These are phyloP conservation scores for Anabacerthia variegaticeps DNA, from an alignment of 2,797 vertebrate species.

Conservation along the genomic window DNA sequence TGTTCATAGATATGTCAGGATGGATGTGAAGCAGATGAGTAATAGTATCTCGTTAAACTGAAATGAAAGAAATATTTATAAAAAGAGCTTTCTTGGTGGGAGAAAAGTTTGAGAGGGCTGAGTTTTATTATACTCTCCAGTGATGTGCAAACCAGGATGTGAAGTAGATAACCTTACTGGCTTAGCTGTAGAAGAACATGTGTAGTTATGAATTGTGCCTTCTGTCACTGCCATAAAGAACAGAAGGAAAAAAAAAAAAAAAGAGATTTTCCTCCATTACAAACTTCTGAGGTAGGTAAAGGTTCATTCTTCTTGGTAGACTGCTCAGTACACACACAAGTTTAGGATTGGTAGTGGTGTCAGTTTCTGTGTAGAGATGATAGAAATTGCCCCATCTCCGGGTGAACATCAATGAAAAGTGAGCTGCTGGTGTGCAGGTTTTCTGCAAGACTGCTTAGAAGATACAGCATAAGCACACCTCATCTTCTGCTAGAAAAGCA, in stretches of 20 bases:
- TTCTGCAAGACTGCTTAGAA: too few species aligned
- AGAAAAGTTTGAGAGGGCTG: neutral
- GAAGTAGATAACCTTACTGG: neutral
- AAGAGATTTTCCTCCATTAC: neutral
- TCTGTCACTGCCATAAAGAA: neutral
- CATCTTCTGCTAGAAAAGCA: too few species aligned
- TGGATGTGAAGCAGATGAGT: neutral
- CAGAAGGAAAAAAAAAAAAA: accelerated
- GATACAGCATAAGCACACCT: too few species aligned
- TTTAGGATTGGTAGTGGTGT: neutral
- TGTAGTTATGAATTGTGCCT: neutral
- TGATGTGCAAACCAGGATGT: neutral
- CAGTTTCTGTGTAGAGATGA: neutral
- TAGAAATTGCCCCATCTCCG: neutral
- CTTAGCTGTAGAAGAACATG: neutral
- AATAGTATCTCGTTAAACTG: neutral
- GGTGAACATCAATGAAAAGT: neutral
- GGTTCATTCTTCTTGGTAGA: neutral
- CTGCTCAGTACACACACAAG: neutral
- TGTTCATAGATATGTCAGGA: neutral
- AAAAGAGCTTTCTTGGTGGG: neutral
- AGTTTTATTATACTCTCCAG: neutral
- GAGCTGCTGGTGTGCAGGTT: neutral
- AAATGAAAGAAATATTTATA: neutral
- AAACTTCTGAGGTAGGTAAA: neutral